Evolutionary conservation across 1,140 invertebrate genomes (phyloP), one percentile per base, ranked within the genome.

Genomic region (Cyrtorhinus lividipennis): DNA sequence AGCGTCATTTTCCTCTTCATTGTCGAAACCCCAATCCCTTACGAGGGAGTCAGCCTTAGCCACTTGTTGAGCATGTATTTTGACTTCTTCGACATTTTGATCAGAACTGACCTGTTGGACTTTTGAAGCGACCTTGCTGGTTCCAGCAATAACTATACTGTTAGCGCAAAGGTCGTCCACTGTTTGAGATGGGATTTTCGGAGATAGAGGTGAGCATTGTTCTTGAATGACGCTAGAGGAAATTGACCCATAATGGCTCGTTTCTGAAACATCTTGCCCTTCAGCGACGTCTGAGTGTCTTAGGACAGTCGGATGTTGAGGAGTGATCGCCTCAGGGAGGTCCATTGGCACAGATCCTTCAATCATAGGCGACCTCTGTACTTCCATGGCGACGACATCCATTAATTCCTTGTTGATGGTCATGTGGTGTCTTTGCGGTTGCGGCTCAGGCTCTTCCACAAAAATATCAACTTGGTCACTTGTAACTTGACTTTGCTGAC

Each of bases 21-120:
- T 38, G 18, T 64, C 63, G 45, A 64, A 64, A 27, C 59, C 63
- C 63, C 63, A 64, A 58, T 64, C 63, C 38, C 38, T 64, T 8
- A 61, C 63, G 10, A 64, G 46, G 15, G 53, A 59, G 26, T 60
- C 48, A 25, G 46, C 63, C 61, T 58, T 64, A 15, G 30, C 63
- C 25, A 25, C 23, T 30, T 57, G 48, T 53, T 53, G 12, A 22
- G 12, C 20, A n/a, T n/a, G 24, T n/a, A 18, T 45, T 24, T 45
- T 26, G 48, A 2, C 1, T 46, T 61, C 60, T 46, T 61, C 60
- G 13, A 48, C 24, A 27, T 59, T 26, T 18, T 27, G 2, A 15
- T 59, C 20, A n/a, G 20, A 30, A 25, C n/a, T n/a, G n/a, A n/a
- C n/a, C n/a, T n/a, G n/a, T n/a, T n/a, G n/a, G 13, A 53, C 45